phyloP scores from a whole-genome alignment of 2,888 invertebrate genomes.

The Pegoplata infirma region DNA sequence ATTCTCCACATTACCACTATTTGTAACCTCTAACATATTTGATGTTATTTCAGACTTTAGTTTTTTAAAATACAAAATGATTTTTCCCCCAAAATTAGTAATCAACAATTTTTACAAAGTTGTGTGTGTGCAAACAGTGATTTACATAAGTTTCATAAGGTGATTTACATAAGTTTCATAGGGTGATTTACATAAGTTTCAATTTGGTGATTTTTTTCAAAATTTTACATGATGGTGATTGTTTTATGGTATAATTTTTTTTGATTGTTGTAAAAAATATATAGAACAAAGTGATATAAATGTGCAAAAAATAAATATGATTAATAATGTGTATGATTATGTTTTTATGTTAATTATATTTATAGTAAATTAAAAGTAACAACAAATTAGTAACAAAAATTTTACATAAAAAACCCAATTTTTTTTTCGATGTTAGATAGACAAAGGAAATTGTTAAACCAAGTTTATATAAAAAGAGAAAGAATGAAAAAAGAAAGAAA shows the following conservation, averaged over 20 bases:
- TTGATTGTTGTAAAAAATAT: slow-evolving; percentile 12
- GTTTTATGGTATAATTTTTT: slow-evolving; percentile 24
- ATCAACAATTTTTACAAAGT: not conserved
- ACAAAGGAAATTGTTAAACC: slow-evolving; percentile 43
- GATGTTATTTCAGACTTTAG: slow-evolving; percentile 63
- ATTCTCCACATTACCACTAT: slow-evolving; percentile 39
- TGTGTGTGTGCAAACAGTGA: not conserved
- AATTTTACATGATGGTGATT: slow-evolving; percentile 28
- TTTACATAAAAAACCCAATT: slow-evolving; percentile 49
- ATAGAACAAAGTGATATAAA: slow-evolving; percentile 50
- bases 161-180: no score
- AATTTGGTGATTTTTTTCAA: slow-evolving; percentile 9
- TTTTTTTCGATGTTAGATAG: slow-evolving; percentile 16
- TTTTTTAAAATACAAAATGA: no score
- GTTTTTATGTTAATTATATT: slow-evolving; percentile 22
- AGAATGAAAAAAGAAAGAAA: slow-evolving; percentile 52
- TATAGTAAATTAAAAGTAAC: slow-evolving; percentile 19
- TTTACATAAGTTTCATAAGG: slow-evolving; percentile 6
- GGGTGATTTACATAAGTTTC: slow-evolving; percentile 3
- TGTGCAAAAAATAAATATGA: slow-evolving; percentile 46
- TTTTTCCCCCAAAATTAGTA: not conserved
- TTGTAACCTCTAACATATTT: slow-evolving; percentile 56
- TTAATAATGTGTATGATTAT: slow-evolving; percentile 24
- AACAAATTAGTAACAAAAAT: slow-evolving; percentile 42
- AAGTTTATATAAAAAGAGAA: slow-evolving; percentile 23